phyloP scores from a whole-genome alignment of 2,888 invertebrate species.

The Phyllotreta cruciferae region DNA sequence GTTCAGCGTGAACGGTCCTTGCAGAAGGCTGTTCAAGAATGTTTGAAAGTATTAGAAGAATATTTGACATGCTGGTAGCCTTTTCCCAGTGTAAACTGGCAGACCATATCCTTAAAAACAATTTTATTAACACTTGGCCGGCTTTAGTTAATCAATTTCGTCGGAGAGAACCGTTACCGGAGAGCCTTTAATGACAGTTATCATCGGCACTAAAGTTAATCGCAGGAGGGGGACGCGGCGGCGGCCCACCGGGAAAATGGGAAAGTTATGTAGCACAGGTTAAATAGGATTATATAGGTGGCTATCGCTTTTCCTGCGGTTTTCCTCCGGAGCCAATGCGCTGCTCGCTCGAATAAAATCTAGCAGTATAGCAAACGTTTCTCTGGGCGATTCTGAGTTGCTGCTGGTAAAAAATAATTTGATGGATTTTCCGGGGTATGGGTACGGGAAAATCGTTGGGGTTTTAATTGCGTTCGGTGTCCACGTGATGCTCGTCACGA shows the following conservation, averaged over 20 bases:
- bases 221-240: slow-evolving; percentile 38
- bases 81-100: slow-evolving; percentile 18
- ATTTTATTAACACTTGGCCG: slow-evolving; percentile 52
- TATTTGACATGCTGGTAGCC: no score
- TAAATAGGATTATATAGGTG: slow-evolving; percentile 57
- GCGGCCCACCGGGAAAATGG: slow-evolving; percentile 54
- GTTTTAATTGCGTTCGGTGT: slow-evolving; percentile 1
- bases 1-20: no score
- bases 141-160: slow-evolving; percentile 57
- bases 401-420: no score
- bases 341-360: no score
- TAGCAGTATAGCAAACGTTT: no score
- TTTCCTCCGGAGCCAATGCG: no score
- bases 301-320: slow-evolving; percentile 29
- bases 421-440: no score
- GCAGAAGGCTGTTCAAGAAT: no score
- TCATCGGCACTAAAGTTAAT: slow-evolving; percentile 56
- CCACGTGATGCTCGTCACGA: slow-evolving; percentile 29
- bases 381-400: no score
- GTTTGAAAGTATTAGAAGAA: no score
- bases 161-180: slow-evolving; percentile 48
- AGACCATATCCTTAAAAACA: slow-evolving; percentile 42
- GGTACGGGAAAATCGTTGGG: background rate
- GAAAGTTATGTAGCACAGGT: slow-evolving; percentile 60
- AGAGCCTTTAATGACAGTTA: slow-evolving; percentile 57